A percentile compares a stretch with the other conserved stretches of the same genome.
Conservation (phyloP, 2,113 vertebrate genomes). For the Monarcha castaneiventris region DNA sequence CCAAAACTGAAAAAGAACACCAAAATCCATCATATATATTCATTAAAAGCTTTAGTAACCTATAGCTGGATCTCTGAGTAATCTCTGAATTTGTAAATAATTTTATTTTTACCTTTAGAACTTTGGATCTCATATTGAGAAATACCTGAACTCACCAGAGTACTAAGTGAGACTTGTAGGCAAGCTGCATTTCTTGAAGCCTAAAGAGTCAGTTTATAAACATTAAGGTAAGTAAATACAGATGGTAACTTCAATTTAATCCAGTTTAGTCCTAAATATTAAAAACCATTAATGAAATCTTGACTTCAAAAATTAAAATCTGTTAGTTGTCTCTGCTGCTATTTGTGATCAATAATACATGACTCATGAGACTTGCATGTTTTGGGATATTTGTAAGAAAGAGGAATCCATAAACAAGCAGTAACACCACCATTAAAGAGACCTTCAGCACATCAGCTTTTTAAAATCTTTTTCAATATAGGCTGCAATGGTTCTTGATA, state of each 20-base stretch:
- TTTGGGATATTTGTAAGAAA: background rate
- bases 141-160: background rate
- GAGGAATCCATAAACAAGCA: background rate
- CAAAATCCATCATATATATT: too few relatives aligned
- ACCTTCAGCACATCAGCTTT: background rate
- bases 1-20: background rate
- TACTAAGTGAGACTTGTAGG: background rate
- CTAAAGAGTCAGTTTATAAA: background rate
- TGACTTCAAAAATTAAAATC: background rate
- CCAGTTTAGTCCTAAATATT: background rate
- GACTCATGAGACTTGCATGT: background rate
- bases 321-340: background rate
- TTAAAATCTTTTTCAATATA: background rate
- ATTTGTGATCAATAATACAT: background rate
- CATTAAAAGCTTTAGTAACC: background rate
- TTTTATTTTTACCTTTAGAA: background rate
- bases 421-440: background rate
- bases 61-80: background rate
- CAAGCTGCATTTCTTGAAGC: background rate
- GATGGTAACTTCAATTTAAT: background rate
- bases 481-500: rapidly evolving
- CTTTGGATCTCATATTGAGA: background rate
- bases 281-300: background rate
- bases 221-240: background rate
- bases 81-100: background rate